Base-by-base conservation (phyloP, 2,888 invertebrate genomes). In the Pristionchus fissidentatus region DNA sequence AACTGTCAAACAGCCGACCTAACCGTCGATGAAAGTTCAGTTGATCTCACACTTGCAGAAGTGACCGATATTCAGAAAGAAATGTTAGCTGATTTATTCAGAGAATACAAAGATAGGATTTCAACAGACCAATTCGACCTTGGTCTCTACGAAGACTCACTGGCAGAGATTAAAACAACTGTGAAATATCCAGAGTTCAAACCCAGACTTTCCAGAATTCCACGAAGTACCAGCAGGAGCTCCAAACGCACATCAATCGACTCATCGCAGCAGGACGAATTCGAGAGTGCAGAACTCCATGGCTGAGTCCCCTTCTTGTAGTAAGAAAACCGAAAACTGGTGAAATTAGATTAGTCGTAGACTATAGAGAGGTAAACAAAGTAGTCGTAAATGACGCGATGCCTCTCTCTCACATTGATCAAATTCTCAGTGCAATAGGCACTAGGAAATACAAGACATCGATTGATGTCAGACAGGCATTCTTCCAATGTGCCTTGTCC, bases 91-190 rank as follows among this genome's bases (percentile, higher is more conserved):
- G 4, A 60, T 1, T 13, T 60, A 29, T 60, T 60, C 57, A 3
- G 57, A n/a, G n/a, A 60, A 26, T 60, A 60, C 22, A 60, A 22
- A 60, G 57, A 60, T 60, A 60, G 57, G 29, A 5, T 60, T 7
- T 60, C 57, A 3, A 22, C 57, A 60, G 57, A 60, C 29, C 57
- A 60, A 60, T 60, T 60, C 57, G 57, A 60, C 29, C 57, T 60
- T 4, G 57, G 57, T 26, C 57, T 60, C 57, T 60, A 60, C 29
- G 13, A n/a, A 29, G 7, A 60, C 26, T 8, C 57, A 60, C 29
- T 60, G 29, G 57, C 57, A 29, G 57, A 60, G 10, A 60, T 60
- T 29, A 29, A 60, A 60, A 60, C 29, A 7, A 60, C 57, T n/a
- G 22, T 4, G 8, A 60, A 60, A 4, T 60, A 60, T 29, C 57